phyloP scores from a whole-genome alignment of 2,888 invertebrate species.

The Myopa tessellatipennis region DNA sequence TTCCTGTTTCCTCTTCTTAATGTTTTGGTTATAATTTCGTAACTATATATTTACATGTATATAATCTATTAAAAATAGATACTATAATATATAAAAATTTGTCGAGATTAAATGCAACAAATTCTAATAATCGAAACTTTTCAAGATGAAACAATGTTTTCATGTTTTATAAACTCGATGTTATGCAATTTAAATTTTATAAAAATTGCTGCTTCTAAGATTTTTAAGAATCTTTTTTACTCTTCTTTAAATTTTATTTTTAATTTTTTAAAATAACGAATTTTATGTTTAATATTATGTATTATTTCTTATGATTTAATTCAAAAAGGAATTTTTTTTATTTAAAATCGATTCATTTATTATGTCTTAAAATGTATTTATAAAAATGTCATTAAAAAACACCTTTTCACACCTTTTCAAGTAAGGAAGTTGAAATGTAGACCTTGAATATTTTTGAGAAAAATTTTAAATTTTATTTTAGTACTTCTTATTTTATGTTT shows the following conservation, averaged over 20 bases:
- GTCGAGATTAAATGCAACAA: neutral
- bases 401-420: too few relatives aligned
- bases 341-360: too few relatives aligned
- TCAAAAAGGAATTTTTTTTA: too few relatives aligned
- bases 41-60: neutral
- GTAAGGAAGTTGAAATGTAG: too few relatives aligned
- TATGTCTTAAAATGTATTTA: too few relatives aligned
- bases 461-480: neutral
- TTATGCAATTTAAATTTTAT: constrained; percentile 27
- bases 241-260: neutral
- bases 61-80: neutral
- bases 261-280: neutral
- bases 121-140: neutral
- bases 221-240: neutral
- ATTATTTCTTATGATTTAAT: too few relatives aligned
- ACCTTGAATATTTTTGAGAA: too few relatives aligned
- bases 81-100: constrained; percentile 22
- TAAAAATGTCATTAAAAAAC: too few relatives aligned
- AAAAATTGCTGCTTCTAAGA: neutral
- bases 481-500: neutral
- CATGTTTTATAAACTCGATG: constrained; percentile 22
- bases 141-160: constrained; percentile 32
- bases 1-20: neutral
- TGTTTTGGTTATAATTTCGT: constrained; percentile 1
- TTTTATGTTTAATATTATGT: neutral